These are phyloP conservation scores for Drosophila nigromelanica DNA, from an alignment of 1,140 invertebrate genomes.

Conservation along the genomic window DNA sequence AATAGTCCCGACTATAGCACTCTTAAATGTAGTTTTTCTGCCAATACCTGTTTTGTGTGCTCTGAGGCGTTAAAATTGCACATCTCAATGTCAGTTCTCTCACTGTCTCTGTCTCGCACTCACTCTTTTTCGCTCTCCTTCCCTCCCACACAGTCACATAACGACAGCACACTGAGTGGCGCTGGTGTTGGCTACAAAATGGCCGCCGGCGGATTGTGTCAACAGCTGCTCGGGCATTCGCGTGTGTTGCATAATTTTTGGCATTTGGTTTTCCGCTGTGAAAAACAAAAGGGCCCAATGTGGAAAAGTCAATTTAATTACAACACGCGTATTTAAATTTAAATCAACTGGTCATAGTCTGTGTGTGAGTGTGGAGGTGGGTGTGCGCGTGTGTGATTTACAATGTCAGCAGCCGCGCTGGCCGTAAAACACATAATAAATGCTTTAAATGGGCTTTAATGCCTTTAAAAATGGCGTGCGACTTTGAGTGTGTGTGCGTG, in stretches of 20 bases:
- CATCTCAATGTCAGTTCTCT: slow-evolving; percentile 64
- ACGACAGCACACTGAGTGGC: slow-evolving; percentile 32
- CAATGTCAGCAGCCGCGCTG: slow-evolving; percentile 27
- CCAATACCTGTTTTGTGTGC: slow-evolving; percentile 19
- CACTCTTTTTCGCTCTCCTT: background rate
- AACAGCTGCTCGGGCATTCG: slow-evolving; percentile 62
- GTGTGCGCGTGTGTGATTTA: slow-evolving; percentile 34
- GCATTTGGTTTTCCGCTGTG: slow-evolving; percentile 32
- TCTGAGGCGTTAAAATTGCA: slow-evolving; percentile 73
- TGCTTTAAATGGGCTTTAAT: slow-evolving; percentile 46
- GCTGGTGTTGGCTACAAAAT: slow-evolving; percentile 65
- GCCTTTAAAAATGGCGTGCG: slow-evolving; percentile 43
- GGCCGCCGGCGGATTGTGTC: slow-evolving; percentile 62
- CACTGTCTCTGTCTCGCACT: background rate
- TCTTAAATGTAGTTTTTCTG: background rate
- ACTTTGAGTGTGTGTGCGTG: slow-evolving; percentile 1
- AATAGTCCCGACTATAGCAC: too few species aligned
- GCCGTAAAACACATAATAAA: slow-evolving; percentile 32
- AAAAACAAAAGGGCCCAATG: slow-evolving; percentile 17
- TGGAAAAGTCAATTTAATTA: slow-evolving; percentile 76
- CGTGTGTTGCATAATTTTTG: slow-evolving; percentile 65
- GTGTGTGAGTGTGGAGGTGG: slow-evolving; percentile 10
- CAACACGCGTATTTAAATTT: slow-evolving; percentile 66
- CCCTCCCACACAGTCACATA: slow-evolving; percentile 31
- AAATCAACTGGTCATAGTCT: slow-evolving; percentile 49